Evolutionary conservation across 1,140 invertebrate species (phyloP).

Genomic region (Mamestra configurata): DNA sequence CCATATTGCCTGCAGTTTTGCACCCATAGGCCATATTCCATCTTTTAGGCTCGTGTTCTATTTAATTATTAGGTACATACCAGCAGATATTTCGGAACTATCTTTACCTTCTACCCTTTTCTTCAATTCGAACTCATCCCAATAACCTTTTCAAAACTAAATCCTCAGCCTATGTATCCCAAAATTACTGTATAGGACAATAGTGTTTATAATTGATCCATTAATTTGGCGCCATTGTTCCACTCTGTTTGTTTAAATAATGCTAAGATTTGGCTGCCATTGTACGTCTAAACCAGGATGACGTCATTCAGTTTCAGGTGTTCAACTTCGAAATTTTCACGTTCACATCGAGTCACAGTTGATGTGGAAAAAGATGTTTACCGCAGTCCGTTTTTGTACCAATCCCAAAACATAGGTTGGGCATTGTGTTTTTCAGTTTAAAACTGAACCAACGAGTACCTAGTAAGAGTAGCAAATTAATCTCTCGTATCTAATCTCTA

Average conservation of each 20-base stretch:
- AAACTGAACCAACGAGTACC: too few relatives aligned
- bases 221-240: slow-evolving; percentile 57
- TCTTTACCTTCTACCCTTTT: neutral
- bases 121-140: neutral
- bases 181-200: neutral
- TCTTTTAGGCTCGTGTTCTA: too few relatives aligned
- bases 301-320: slow-evolving; percentile 33
- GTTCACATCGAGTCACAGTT: too few relatives aligned
- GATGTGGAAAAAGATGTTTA: neutral
- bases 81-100: too few relatives aligned
- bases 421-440: too few relatives aligned
- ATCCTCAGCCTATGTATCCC: neutral
- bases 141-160: neutral
- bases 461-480: too few relatives aligned
- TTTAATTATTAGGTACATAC: too few relatives aligned
- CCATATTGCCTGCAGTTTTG: too few relatives aligned
- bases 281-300: neutral
- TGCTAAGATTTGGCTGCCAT: slow-evolving; percentile 21
- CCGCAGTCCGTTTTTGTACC: neutral
- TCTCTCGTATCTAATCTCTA: too few relatives aligned
- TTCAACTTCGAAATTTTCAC: neutral
- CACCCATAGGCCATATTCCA: too few relatives aligned
- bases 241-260: slow-evolving; percentile 55
- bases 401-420: too few relatives aligned
- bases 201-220: slow-evolving; percentile 7